phyloP scores from a whole-genome alignment of 2,113 vertebrate species.

The Pelecanus crispus region DNA sequence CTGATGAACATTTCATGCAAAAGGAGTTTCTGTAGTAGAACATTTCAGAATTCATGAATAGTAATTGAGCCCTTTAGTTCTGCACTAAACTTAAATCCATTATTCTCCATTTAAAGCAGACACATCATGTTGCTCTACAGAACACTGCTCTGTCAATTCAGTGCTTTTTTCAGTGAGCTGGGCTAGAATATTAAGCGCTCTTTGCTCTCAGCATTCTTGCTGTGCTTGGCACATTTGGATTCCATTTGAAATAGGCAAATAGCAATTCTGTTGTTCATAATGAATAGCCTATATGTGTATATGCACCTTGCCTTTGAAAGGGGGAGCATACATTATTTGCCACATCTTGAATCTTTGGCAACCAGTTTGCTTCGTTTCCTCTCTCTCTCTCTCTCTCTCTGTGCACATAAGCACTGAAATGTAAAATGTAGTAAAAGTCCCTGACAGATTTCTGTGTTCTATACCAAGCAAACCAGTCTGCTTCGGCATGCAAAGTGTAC shows the following conservation, averaged over 20 bases:
- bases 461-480: not conserved
- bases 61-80: constrained; percentile 75
- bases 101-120: constrained; percentile 78
- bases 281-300: constrained; percentile 67
- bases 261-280: constrained; percentile 70
- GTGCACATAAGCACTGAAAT: constrained; percentile 52
- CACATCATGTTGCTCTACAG: constrained; percentile 72
- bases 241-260: constrained; percentile 73
- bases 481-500: not conserved
- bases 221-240: constrained; percentile 70
- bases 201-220: constrained; percentile 66
- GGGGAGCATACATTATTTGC: constrained; percentile 46
- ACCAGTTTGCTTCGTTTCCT: constrained; percentile 46
- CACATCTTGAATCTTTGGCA: constrained; percentile 60
- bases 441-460: constrained; percentile 29
- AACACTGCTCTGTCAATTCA: constrained; percentile 69
- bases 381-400: not conserved
- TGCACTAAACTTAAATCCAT: constrained; percentile 77
- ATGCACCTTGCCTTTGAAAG: constrained; percentile 66
- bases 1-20: constrained; percentile 78
- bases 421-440: constrained; percentile 57
- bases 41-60: constrained; percentile 78
- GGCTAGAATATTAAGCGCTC: constrained; percentile 72
- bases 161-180: constrained; percentile 61
- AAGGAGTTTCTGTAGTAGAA: constrained; percentile 71